Evolutionary conservation across 2,797 vertebrate species (phyloP), one percentile per base, ranked within the genome.

Genomic region (Characodon lateralis): DNA sequence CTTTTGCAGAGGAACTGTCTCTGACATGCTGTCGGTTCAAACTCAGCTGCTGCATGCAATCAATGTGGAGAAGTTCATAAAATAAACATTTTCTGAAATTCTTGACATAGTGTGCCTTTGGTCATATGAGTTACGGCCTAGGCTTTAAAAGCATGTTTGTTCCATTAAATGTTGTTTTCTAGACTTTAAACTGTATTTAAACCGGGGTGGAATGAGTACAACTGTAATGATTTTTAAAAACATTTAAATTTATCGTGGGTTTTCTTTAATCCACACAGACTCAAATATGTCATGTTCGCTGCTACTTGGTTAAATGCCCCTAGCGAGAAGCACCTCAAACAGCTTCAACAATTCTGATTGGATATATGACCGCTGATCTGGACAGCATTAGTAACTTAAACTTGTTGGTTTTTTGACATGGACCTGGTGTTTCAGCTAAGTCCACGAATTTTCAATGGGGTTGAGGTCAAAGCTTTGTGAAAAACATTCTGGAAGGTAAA

Each of bases 21-120:
- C 18, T 39, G 71, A 72, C 51, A 72, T 70, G 70, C 26, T 35
- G 71, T 72, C 71, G 24, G 71, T 7, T n/a, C 66, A 58, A n/a
- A 66, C 22, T 9, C 3, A 3, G 14, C 53, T 28, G 56, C n/a
- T 20, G 39, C 6, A 73, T 14, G n/a, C 72, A 61, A 22, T 58
- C n/a, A 48, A 26, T 48, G 43, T 70, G 66, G 24, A 43, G 22
- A 48, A 48, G 43, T 8, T 46, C n/a, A 26, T 13, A 46, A 69
- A 46, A n/a, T 7, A 41, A 41, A 66, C 41, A n/a, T 46, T 69
- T 69, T 46, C 24, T 69, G 2, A 16, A 26, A 46, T 26, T 14
- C 66, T 26, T 69, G 35, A 46, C 41, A 46, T 46, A 14, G 5
- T 43, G 5, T 69, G 24, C 22, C 14, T 48, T n/a, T 68, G 65